Conservation (phyloP, 2,797 vertebrate species). For the Paratrypauchen microcephalus region DNA sequence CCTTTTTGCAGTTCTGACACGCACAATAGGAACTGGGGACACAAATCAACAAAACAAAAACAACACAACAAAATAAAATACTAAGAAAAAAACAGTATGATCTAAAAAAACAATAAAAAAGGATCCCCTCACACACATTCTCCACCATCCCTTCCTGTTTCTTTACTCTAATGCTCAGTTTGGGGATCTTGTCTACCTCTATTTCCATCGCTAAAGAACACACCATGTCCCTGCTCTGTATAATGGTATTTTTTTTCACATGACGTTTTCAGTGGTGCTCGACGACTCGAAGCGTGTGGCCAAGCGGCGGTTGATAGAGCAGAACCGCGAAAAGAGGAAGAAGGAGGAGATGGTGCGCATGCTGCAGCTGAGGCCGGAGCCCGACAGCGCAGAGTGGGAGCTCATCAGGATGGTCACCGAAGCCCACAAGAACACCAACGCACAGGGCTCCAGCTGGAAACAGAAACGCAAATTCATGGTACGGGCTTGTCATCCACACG, state of each 20-base stretch:
- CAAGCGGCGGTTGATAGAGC: conserved; percentile 95
- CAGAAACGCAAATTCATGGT: conserved; percentile 99
- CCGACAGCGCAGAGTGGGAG: conserved; percentile 90
- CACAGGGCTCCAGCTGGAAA: conserved; percentile 97
- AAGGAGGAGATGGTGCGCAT: conserved; percentile 93
- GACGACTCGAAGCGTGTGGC: conserved; percentile 94
- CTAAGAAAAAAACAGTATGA: no score
- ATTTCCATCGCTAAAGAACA: background rate
- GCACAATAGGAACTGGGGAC: no score
- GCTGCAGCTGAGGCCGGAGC: conserved; percentile 90
- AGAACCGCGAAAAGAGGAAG: conserved; percentile 91
- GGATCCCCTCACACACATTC: no score
- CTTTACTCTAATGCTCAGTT: background rate
- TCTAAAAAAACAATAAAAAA: no score
- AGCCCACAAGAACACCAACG: conserved; percentile 94
- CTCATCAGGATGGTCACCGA: conserved; percentile 91
- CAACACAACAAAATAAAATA: no score
- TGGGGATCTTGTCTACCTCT: background rate
- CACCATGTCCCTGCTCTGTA: background rate
- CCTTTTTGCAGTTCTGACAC: no score
- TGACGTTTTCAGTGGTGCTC: conserved; percentile 86
- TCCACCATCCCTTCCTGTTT: background rate
- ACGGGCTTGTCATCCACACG: conserved; percentile 38
- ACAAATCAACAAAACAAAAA: no score
- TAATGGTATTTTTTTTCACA: background rate